These are phyloP conservation scores for Cinclus cinclus DNA, from an alignment of 2,113 vertebrate species.

Conservation along the genomic window DNA sequence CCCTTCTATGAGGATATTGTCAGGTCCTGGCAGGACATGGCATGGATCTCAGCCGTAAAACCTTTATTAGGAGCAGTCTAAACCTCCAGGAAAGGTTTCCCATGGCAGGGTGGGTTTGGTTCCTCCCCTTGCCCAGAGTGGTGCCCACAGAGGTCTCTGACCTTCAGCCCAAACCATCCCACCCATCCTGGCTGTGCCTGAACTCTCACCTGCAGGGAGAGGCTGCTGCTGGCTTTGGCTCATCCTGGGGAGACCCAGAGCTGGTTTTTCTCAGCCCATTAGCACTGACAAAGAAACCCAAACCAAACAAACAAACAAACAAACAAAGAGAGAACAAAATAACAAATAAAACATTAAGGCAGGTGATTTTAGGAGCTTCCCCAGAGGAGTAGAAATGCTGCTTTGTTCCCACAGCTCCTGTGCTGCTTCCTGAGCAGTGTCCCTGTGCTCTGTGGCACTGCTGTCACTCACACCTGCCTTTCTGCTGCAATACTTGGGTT, in stretches of 20 bases:
- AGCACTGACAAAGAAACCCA: background rate
- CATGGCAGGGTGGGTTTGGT: background rate
- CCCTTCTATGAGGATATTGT: background rate
- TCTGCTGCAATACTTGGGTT: rapidly evolving
- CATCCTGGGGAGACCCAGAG: background rate
- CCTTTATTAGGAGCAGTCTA: no score
- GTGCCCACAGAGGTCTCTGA: background rate
- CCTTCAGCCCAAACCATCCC: background rate
- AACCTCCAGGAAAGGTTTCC: no score
- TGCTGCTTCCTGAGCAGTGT: background rate
- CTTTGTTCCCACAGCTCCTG: background rate
- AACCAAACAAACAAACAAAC: background rate
- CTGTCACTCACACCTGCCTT: background rate
- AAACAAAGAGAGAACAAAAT: background rate
- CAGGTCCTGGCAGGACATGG: background rate
- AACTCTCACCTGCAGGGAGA: background rate
- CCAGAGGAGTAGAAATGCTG: background rate
- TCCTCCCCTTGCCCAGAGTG: background rate
- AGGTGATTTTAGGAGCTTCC: background rate
- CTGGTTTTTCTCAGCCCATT: background rate
- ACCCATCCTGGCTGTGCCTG: background rate
- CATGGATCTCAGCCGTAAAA: background rate
- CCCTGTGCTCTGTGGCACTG: background rate
- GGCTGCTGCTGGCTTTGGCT: background rate
- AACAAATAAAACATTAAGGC: background rate